Evolutionary conservation across 2,113 vertebrate genomes (phyloP), one percentile per base, ranked within the genome.

Genomic region (Crypturellus undulatus): DNA sequence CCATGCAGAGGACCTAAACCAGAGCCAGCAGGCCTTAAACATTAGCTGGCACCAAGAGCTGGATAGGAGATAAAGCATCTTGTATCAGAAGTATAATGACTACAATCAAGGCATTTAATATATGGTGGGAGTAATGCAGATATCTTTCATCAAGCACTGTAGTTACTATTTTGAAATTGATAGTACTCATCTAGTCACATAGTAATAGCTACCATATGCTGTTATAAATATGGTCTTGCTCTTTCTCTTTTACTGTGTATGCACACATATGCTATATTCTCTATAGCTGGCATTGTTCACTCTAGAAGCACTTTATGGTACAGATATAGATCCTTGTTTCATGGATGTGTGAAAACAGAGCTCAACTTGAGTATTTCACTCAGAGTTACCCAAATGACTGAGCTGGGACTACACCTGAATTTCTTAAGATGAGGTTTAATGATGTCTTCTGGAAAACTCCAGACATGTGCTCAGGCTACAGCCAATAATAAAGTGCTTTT

Each of bases 261-360:
- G 21, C 40, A 6, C 0, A 0, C 4, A 1, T 25, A 26, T 54
- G 21, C 32, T 19, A n/a, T n/a, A 12, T 8, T 18, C 5, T 63
- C 25, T 28, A 43, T 49, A 22, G 30, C n/a, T 36, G 43, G 4
- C 0, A 1, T 47, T 84, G 18, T 28, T 65, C 21, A 21, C 60
- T 72, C 28, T 3, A 15, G 18, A 18, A 3, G 13, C 18, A 10
- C 19, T 83, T 60, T 25, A 62, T 36, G 40, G 26, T 26, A 8
- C 11, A 11, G 32, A 4, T 32, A 11, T 59, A 42, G 40, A 40
- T 59, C 86, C 77, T 65, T 26, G 6, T 72, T 90, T 85, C 38
- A 71, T 52, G 43, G 16, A 21, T 49, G 24, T 49, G 24, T 40
- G 24, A 59, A 82, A 72, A 18, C 18, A 88, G 51, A 70, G 26